Evolutionary conservation across 2,797 vertebrate species (phyloP).

Genomic region (Chelon auratus): DNA sequence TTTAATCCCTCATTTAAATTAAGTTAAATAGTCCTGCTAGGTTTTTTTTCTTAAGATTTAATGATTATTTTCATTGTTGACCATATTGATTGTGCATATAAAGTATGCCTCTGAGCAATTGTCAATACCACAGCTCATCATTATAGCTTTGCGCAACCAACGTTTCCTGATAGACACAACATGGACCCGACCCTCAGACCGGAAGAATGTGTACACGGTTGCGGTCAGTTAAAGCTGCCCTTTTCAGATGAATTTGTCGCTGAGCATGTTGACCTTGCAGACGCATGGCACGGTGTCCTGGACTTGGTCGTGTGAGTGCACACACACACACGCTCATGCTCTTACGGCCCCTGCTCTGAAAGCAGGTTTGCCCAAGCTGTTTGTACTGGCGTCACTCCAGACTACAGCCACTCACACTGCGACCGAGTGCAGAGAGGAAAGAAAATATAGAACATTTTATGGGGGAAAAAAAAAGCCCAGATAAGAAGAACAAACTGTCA

Average conservation of each 20-base stretch:
- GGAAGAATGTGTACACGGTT: background rate
- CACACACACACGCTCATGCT: conserved; percentile 29
- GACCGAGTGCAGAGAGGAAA: conserved; percentile 34
- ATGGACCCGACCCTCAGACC: background rate
- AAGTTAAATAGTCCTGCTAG: background rate
- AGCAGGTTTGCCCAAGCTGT: conserved; percentile 79
- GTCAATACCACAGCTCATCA: conserved; percentile 28
- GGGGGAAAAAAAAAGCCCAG: conserved; percentile 32
- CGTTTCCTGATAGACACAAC: background rate
- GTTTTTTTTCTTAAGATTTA: background rate
- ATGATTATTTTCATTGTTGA: background rate
- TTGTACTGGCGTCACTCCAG: conserved; percentile 72
- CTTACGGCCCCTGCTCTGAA: conserved; percentile 57
- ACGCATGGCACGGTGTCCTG: conserved; percentile 49
- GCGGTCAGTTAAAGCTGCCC: conserved; percentile 15
- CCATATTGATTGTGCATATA: background rate
- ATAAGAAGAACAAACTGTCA: conserved; percentile 61
- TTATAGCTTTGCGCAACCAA: background rate
- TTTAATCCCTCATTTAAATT: background rate
- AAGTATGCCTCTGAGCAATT: conserved; percentile 16
- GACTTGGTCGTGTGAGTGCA: conserved; percentile 46
- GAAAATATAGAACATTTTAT: conserved; percentile 40
- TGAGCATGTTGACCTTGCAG: conserved; percentile 32
- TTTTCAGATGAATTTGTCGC: conserved; percentile 25
- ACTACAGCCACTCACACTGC: conserved; percentile 47